These are phyloP conservation scores for Eudyptes chrysolophus DNA, from an alignment of 2,113 vertebrate species.

Conservation along the genomic window DNA sequence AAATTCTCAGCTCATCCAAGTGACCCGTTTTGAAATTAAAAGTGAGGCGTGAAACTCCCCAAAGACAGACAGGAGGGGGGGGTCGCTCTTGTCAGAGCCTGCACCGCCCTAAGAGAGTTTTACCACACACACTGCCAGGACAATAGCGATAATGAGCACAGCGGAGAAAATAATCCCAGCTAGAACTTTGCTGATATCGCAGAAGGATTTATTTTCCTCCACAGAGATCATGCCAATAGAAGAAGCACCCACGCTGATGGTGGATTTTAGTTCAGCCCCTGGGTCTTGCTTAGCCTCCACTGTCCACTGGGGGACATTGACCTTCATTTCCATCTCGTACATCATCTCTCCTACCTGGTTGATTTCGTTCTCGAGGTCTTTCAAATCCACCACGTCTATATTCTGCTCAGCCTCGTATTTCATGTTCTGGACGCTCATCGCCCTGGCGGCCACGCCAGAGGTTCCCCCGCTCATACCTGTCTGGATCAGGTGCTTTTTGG, in stretches of 20 bases:
- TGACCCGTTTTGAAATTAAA: neutral
- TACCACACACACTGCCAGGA: slow-evolving; percentile 88
- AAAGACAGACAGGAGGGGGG: neutral
- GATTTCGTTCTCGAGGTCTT: slow-evolving; percentile 89
- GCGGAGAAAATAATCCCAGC: slow-evolving; percentile 86
- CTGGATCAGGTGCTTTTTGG: slow-evolving; percentile 90
- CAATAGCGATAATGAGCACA: slow-evolving; percentile 85
- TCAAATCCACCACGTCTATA: slow-evolving; percentile 88
- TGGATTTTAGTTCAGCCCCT: slow-evolving; percentile 90
- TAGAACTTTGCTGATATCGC: slow-evolving; percentile 80
- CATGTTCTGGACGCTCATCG: slow-evolving; percentile 92
- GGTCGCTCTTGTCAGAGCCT: neutral
- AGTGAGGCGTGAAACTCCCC: neutral
- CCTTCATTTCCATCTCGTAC: slow-evolving; percentile 98
- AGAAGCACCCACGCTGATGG: slow-evolving; percentile 83
- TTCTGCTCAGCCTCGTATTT: slow-evolving; percentile 86
- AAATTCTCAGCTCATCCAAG: neutral
- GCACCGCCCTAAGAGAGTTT: slow-evolving; percentile 80
- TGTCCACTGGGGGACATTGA: slow-evolving; percentile 96
- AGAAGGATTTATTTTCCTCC: slow-evolving; percentile 80
- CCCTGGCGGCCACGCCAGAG: slow-evolving; percentile 85
- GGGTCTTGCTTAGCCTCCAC: slow-evolving; percentile 92
- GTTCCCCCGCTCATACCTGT: slow-evolving; percentile 91
- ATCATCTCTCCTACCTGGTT: slow-evolving; percentile 91
- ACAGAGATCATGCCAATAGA: slow-evolving; percentile 84